Percentiles rank a stretch among this genome's conserved stretches.
Evolutionary conservation across 2,888 invertebrate species (phyloP).

Genomic region (Phengaris arion): DNA sequence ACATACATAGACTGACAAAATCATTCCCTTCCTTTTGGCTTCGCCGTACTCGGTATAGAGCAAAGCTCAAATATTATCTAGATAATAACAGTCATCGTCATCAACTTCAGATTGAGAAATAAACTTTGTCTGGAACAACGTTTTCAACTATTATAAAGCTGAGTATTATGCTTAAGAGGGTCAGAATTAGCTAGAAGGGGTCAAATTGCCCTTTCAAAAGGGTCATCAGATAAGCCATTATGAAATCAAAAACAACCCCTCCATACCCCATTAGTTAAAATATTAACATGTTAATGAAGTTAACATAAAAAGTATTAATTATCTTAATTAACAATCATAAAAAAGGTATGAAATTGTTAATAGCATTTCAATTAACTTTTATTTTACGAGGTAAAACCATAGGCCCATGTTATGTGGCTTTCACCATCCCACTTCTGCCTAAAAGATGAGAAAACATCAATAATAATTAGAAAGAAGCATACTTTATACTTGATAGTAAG

Average conservation of each 20-base stretch:
- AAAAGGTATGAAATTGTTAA: conserved; percentile 23
- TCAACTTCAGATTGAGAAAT: not conserved
- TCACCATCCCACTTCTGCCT: not conserved
- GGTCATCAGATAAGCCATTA: conserved; percentile 26
- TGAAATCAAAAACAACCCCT: conserved; percentile 27
- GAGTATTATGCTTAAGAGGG: conserved; percentile 15
- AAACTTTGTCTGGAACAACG: not conserved
- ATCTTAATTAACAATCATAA: conserved; percentile 23
- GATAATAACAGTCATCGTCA: not conserved
- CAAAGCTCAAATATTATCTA: too few species aligned
- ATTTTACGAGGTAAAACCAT: not conserved
- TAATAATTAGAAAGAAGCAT: not conserved
- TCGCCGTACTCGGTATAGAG: not conserved
- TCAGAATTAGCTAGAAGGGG: conserved; percentile 9
- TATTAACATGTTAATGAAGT: conserved; percentile 26
- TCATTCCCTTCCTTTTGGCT: too few species aligned
- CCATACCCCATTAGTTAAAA: conserved; percentile 19
- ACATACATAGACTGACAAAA: too few species aligned
- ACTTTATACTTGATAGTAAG: too few species aligned
- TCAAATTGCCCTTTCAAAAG: conserved; percentile 18
- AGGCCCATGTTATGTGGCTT: not conserved
- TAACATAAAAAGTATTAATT: conserved; percentile 25
- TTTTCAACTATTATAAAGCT: not conserved
- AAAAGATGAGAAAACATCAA: not conserved
- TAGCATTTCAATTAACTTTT: conserved; percentile 22